phyloP scores from a whole-genome alignment of 2,888 invertebrate genomes.

The Philereme transversata region DNA sequence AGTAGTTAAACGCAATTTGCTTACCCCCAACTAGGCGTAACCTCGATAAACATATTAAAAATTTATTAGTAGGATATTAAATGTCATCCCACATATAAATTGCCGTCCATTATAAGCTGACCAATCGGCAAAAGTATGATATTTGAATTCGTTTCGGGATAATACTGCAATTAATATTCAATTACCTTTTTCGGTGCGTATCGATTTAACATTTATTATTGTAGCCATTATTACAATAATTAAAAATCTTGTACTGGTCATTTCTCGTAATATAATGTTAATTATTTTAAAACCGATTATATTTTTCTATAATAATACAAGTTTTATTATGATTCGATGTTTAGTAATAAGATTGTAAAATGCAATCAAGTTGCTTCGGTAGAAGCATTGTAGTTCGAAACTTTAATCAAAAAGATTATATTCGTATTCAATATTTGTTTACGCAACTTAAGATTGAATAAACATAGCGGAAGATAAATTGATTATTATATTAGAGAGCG shows the following conservation, averaged over 20 bases:
- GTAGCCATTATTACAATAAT: constrained; percentile 19
- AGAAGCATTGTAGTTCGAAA: constrained; percentile 32
- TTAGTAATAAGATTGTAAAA: constrained; percentile 32
- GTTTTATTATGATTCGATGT: constrained; percentile 29
- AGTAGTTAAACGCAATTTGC: constrained; percentile 6
- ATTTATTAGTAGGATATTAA: constrained; percentile 70
- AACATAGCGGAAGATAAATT: constrained; percentile 30
- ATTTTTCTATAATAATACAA: constrained; percentile 17
- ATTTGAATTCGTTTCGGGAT: constrained; percentile 47
- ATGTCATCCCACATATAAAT: constrained; percentile 71
- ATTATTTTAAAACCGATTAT: constrained; percentile 27
- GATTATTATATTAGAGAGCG: constrained; percentile 35
- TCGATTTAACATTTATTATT: constrained; percentile 20
- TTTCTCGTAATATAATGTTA: constrained; percentile 28
- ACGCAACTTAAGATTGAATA: constrained; percentile 29
- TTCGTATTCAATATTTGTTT: constrained; percentile 29
- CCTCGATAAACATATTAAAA: constrained; percentile 52
- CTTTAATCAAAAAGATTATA: constrained; percentile 37
- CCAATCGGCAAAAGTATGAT: constrained; percentile 47
- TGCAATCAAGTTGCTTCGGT: constrained; percentile 35
- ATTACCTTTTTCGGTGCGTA: constrained; percentile 24
- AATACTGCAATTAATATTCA: constrained; percentile 29
- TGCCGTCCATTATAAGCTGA: constrained; percentile 57
- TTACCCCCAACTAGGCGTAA: constrained; percentile 65
- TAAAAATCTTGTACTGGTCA: constrained; percentile 25